phyloP scores from a whole-genome alignment of 2,888 invertebrate species.

The Notodonta ziczac region DNA sequence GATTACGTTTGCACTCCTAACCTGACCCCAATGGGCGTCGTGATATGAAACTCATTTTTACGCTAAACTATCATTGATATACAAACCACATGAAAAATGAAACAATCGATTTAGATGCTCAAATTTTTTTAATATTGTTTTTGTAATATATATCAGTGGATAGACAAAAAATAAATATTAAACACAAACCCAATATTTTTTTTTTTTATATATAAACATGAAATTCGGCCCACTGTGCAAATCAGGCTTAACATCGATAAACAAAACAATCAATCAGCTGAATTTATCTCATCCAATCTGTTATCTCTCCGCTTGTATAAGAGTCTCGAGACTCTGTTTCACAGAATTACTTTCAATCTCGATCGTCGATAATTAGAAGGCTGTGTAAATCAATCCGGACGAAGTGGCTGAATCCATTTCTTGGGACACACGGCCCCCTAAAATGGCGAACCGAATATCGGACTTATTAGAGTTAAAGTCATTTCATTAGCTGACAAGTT shows the following conservation, averaged over 20 bases:
- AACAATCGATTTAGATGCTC: too few species aligned
- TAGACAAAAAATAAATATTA: too few species aligned
- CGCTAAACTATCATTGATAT: too few species aligned
- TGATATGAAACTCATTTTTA: too few species aligned
- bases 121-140: too few species aligned
- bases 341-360: constrained; percentile 58
- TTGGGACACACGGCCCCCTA: constrained; percentile 35
- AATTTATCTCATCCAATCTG: constrained; percentile 38
- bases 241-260: constrained; percentile 13
- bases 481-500: too few species aligned
- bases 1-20: too few species aligned
- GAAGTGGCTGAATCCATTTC: constrained; percentile 57
- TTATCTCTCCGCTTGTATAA: constrained; percentile 29
- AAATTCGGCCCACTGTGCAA: constrained; percentile 6
- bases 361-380: constrained; percentile 69
- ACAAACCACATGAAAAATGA: too few species aligned
- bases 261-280: constrained; percentile 23
- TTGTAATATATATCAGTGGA: too few species aligned
- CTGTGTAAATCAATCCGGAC: constrained; percentile 71
- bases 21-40: too few species aligned
- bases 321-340: constrained; percentile 44
- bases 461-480: too few species aligned
- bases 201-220: not conserved
- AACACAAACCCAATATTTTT: too few species aligned
- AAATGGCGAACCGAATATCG: constrained; percentile 8